phyloP scores from a whole-genome alignment of 2,113 vertebrate species.

The Nerophis ophidion region DNA sequence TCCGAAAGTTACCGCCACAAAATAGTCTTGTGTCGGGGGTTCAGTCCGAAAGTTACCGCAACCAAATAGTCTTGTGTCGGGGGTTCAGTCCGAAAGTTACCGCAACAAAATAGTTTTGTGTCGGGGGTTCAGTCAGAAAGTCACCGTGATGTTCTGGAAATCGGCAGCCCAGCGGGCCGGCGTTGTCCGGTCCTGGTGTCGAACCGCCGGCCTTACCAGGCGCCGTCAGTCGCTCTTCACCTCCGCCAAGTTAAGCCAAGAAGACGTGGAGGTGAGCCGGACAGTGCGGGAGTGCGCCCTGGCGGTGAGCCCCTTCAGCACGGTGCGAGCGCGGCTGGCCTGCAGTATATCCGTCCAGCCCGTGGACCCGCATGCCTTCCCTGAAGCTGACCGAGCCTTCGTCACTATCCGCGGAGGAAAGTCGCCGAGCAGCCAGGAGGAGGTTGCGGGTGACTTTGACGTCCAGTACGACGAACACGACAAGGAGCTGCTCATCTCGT shows the following conservation, averaged over 20 bases:
- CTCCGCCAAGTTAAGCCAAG: constrained; percentile 10
- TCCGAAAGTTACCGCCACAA: neutral
- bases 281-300: constrained; percentile 73
- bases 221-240: constrained; percentile 21
- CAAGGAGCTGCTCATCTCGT: constrained; percentile 69
- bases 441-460: constrained; percentile 52
- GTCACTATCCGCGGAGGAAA: constrained; percentile 63
- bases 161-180: constrained; percentile 19
- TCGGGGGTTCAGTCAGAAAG: neutral
- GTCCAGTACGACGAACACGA: constrained; percentile 75
- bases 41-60: no score
- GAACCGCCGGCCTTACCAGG: neutral
- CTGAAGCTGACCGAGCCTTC: constrained; percentile 73
- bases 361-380: constrained; percentile 76
- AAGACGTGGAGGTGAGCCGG: constrained; percentile 4
- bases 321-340: constrained; percentile 70
- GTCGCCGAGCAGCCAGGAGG: neutral
- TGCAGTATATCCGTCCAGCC: constrained; percentile 77
- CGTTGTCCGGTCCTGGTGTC: constrained; percentile 22
- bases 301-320: constrained; percentile 74
- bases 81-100: no score
- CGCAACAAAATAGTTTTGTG: no score
- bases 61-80: neutral
- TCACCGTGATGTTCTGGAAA: constrained; percentile 36
- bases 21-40: neutral